Conservation (phyloP, 2,888 invertebrate genomes). For the Xestia sexstrigata region DNA sequence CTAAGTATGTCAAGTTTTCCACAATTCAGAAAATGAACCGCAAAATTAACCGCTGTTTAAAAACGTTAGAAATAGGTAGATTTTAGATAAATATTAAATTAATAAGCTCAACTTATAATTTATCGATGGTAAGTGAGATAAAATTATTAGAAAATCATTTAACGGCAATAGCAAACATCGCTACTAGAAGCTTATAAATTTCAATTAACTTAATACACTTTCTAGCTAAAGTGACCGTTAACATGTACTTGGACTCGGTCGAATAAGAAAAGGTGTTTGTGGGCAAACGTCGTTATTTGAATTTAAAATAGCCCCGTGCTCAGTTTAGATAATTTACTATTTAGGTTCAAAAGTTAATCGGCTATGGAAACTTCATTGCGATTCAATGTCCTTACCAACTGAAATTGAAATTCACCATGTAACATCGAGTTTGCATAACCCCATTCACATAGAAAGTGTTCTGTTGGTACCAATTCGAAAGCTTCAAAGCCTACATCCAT, state of each 20-base stretch:
- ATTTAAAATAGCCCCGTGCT: slow-evolving; percentile 64
- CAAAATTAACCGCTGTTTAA: not conserved
- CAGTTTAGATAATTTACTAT: slow-evolving; percentile 66
- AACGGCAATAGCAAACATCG: slow-evolving; percentile 33
- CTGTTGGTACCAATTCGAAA: slow-evolving; percentile 84
- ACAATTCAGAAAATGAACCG: not conserved
- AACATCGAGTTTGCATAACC: slow-evolving; percentile 87
- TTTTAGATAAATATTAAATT: not conserved
- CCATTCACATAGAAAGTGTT: slow-evolving; percentile 88
- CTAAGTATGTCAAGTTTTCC: not conserved
- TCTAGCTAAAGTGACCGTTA: slow-evolving; percentile 54
- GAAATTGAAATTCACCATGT: slow-evolving; percentile 88
- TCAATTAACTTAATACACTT: slow-evolving; percentile 57
- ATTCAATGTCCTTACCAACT: slow-evolving; percentile 77
- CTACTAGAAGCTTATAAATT: slow-evolving; percentile 53
- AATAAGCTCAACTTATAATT: not conserved
- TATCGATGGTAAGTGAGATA: slow-evolving; percentile 17
- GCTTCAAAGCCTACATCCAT: slow-evolving; percentile 85
- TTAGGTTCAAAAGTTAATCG: slow-evolving; percentile 69
- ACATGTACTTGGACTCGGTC: slow-evolving; percentile 41
- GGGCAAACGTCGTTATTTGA: slow-evolving; percentile 61
- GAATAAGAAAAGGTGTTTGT: slow-evolving; percentile 64
- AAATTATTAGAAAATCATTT: slow-evolving; percentile 39
- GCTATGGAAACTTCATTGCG: slow-evolving; percentile 77
- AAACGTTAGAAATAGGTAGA: slow-evolving; percentile 1